Percentiles rank a stretch among this genome's conserved stretches.
Conservation (phyloP, 2,888 invertebrate species). For the Drosophila rubida region DNA sequence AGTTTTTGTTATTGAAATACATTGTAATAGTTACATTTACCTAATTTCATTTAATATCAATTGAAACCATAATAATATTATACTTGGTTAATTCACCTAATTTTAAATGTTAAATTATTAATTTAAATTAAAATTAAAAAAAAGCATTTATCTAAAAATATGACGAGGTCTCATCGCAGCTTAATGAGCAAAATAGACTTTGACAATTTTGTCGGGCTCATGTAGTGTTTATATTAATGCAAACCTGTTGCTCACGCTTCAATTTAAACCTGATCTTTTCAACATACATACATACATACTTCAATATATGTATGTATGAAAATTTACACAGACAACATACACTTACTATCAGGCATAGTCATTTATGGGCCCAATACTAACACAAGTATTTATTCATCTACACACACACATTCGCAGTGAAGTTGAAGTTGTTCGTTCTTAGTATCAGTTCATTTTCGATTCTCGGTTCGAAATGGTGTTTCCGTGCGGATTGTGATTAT, state of each 20-base stretch:
- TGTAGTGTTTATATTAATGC: conserved; percentile 51
- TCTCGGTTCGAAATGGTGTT: conserved; percentile 58
- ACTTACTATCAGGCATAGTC: conserved; percentile 38
- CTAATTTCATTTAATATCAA: no score
- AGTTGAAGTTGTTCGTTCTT: conserved; percentile 60
- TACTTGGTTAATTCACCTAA: no score
- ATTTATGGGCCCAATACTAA: conserved; percentile 23
- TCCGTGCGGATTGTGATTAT: conserved; percentile 49
- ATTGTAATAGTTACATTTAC: not conserved
- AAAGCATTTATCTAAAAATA: not conserved
- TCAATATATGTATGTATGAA: not conserved
- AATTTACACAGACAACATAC: not conserved
- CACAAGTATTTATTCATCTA: conserved; percentile 22
- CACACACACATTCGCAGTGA: conserved; percentile 37
- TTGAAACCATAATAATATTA: no score
- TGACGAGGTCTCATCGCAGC: conserved; percentile 1
- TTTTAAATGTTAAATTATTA: no score
- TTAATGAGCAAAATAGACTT: conserved; percentile 12
- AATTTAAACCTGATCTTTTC: conserved; percentile 55
- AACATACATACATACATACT: conserved; percentile 33
- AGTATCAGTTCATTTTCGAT: conserved; percentile 58
- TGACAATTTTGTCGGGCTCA: conserved; percentile 47
- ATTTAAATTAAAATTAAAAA: not conserved
- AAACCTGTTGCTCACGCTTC: conserved; percentile 59
- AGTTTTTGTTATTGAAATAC: not conserved